Evolutionary conservation across 2,888 invertebrate species (phyloP).

Genomic region (Synanthedon andrenaeformis): DNA sequence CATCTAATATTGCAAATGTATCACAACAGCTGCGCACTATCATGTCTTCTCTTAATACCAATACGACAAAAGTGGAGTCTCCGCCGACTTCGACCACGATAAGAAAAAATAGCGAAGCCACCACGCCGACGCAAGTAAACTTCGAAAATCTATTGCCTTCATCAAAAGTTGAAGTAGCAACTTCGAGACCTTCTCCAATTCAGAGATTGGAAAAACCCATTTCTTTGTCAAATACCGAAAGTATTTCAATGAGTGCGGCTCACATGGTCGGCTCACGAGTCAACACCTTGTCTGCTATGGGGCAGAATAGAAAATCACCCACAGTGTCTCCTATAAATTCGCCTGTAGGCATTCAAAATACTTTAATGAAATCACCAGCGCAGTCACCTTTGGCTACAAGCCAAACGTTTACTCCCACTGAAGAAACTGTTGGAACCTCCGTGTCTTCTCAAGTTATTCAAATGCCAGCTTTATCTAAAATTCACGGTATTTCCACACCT

Average conservation of each 20-base stretch:
- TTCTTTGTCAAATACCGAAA: constrained; percentile 31
- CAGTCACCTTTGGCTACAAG: constrained; percentile 49
- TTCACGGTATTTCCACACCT: constrained; percentile 39
- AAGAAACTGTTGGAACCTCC: constrained; percentile 34
- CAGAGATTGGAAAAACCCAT: constrained; percentile 46
- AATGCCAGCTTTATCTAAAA: constrained; percentile 64
- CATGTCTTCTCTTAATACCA: constrained; percentile 73
- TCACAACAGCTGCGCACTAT: constrained; percentile 77
- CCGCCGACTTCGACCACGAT: constrained; percentile 54
- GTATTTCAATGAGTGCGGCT: constrained; percentile 44
- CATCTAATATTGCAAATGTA: constrained; percentile 78
- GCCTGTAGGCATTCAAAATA: constrained; percentile 41
- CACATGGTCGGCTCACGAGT: constrained; percentile 52
- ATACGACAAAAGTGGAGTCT: constrained; percentile 59
- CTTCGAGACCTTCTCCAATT: constrained; percentile 46
- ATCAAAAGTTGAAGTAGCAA: constrained; percentile 59
- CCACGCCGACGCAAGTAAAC: constrained; percentile 60
- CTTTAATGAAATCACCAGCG: constrained; percentile 55
- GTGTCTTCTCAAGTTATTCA: constrained; percentile 56
- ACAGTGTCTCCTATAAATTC: constrained; percentile 56
- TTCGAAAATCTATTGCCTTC: constrained; percentile 64
- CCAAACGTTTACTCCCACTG: constrained; percentile 33
- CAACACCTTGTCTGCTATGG: constrained; percentile 47
- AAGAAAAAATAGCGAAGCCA: constrained; percentile 52
- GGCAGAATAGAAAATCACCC: constrained; percentile 58